Percentiles rank a stretch among this genome's conserved stretches.
Evolutionary conservation across 2,888 invertebrate species (phyloP).

Genomic region (Kuschelorhynchus macadamiae): DNA sequence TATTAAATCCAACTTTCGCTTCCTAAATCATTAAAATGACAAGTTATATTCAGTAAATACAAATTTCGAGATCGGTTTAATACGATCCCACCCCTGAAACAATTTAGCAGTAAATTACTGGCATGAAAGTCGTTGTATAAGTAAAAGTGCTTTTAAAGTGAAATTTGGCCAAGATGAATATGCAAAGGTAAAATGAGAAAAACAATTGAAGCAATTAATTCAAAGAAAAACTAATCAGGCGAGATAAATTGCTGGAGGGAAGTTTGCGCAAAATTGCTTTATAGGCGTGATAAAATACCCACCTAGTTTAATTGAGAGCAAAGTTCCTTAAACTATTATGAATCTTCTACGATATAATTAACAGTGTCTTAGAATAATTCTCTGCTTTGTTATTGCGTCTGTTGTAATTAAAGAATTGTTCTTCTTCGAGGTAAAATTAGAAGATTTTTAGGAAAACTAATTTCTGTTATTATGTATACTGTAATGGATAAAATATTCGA

Average conservation of each 20-base stretch:
- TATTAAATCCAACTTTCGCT: too few species aligned
- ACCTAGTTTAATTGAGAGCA: slow-evolving; percentile 68
- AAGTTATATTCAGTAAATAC: not conserved
- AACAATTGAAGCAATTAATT: slow-evolving; percentile 70
- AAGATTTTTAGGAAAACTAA: too few species aligned
- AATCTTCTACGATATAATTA: slow-evolving; percentile 36
- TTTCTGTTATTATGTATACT: not conserved
- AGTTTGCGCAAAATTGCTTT: slow-evolving; percentile 67
- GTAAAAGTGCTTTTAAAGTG: slow-evolving; percentile 63
- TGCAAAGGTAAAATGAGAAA: slow-evolving; percentile 68
- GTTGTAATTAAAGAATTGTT: too few species aligned
- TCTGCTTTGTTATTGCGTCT: slow-evolving; percentile 1
- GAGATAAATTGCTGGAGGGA: slow-evolving; percentile 68
- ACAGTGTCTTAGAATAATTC: slow-evolving; percentile 29
- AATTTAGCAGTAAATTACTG: slow-evolving; percentile 61
- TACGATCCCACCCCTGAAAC: slow-evolving; percentile 22
- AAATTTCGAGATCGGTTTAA: not conserved
- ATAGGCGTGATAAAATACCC: slow-evolving; percentile 69
- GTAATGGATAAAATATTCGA: too few species aligned
- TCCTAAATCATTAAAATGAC: too few species aligned
- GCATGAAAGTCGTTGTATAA: slow-evolving; percentile 60
- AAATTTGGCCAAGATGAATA: slow-evolving; percentile 67
- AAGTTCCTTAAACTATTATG: slow-evolving; percentile 63
- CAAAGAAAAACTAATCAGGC: slow-evolving; percentile 70
- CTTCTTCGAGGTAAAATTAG: too few species aligned